These are phyloP conservation scores for Mythimna impura DNA, from an alignment of 2,888 invertebrate genomes.

Conservation along the genomic window DNA sequence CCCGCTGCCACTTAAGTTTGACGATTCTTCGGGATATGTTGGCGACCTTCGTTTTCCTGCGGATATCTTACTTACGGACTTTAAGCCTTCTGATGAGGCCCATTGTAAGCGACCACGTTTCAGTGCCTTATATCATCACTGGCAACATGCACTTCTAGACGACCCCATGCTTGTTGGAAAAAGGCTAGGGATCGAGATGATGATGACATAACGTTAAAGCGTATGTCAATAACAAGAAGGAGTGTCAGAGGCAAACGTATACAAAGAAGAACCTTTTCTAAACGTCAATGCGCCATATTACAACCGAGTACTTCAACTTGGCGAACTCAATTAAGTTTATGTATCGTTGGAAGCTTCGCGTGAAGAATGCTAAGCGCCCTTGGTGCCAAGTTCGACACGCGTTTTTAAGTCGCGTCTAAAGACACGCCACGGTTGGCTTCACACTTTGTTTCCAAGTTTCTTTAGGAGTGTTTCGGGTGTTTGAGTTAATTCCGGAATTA, in stretches of 20 bases:
- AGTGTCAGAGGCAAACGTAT: not conserved
- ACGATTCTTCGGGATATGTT: too few species aligned
- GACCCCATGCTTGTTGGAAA: too few species aligned
- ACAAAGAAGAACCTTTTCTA: not conserved
- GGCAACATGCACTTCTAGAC: too few species aligned
- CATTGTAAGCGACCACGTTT: too few species aligned
- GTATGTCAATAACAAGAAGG: not conserved
- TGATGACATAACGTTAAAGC: too few species aligned
- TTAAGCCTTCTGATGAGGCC: too few species aligned
- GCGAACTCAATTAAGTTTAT: slow-evolving; percentile 66
- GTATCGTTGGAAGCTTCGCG: slow-evolving; percentile 50
- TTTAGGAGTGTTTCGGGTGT: slow-evolving; percentile 24
- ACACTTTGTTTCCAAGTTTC: slow-evolving; percentile 42
- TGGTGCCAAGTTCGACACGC: slow-evolving; percentile 33
- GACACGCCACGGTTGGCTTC: slow-evolving; percentile 23
- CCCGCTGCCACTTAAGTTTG: too few species aligned
- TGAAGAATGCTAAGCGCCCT: slow-evolving; percentile 55
- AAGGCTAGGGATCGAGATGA: too few species aligned
- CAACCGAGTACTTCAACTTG: slow-evolving; percentile 43
- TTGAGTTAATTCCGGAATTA: slow-evolving; percentile 28
- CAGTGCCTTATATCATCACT: too few species aligned
- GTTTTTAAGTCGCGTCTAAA: slow-evolving; percentile 36
- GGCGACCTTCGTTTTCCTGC: too few species aligned
- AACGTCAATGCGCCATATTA: not conserved
- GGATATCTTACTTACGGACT: too few species aligned